Evolutionary conservation across 2,113 vertebrate species (phyloP).

Genomic region (Onychorhynchus coronatus): DNA sequence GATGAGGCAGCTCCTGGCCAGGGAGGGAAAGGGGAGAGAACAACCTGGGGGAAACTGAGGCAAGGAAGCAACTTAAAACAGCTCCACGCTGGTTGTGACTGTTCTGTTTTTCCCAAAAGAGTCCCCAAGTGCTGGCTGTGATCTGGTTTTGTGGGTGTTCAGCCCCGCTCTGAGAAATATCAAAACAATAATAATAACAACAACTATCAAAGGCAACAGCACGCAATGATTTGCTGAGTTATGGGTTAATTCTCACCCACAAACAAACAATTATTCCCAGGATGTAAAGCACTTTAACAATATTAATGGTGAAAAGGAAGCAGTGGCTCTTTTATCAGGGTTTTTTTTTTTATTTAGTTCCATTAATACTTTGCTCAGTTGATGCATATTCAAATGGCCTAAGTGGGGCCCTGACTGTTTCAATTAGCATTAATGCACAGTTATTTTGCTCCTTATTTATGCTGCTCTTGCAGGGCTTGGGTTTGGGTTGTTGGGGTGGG

Average conservation of each 20-base stretch:
- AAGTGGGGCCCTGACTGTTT: slow-evolving; percentile 36
- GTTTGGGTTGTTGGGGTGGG: background rate
- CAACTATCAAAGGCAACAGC: background rate
- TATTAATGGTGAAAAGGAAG: background rate
- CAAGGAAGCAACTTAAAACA: background rate
- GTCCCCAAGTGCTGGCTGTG: background rate
- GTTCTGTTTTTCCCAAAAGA: background rate
- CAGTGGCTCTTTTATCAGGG: background rate
- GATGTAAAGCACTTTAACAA: background rate
- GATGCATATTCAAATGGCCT: slow-evolving; percentile 40
- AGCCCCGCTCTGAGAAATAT: background rate
- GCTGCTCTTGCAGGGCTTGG: background rate
- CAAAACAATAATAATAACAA: background rate
- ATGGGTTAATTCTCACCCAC: background rate
- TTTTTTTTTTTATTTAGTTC: background rate
- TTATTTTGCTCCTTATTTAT: slow-evolving; percentile 28
- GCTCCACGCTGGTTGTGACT: rapidly evolving
- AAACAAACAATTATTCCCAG: background rate
- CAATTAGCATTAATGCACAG: slow-evolving; percentile 54
- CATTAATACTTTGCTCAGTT: slow-evolving; percentile 12
- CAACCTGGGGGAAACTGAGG: background rate
- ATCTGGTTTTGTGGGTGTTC: background rate
- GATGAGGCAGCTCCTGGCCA: background rate
- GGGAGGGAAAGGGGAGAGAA: no score
- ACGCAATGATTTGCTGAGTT: background rate